Percentiles rank a stretch among this genome's conserved stretches.
Conservation (phyloP, 1,140 invertebrate species). For the Anagrus nilaparvatae region DNA sequence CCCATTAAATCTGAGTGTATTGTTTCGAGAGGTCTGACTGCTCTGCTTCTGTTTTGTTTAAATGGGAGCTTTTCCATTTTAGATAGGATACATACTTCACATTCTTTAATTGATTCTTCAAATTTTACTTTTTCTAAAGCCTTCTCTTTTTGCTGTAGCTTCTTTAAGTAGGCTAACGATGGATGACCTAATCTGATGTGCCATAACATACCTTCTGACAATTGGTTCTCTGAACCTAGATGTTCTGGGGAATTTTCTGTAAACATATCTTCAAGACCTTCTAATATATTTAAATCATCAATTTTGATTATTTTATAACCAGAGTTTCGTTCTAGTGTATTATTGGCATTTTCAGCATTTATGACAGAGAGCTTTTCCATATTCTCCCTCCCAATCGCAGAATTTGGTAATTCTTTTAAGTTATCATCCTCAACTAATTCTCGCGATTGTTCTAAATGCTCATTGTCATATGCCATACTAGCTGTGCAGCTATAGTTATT, state of each 20-base stretch:
- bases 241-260: background rate
- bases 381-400: conserved; percentile 14
- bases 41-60: no score
- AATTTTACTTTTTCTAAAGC: background rate
- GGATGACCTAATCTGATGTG: no score
- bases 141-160: background rate
- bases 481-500: conserved; percentile 13
- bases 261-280: conserved; percentile 10
- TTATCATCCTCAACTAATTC: no score
- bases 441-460: no score
- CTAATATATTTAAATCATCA: conserved; percentile 12
- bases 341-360: background rate
- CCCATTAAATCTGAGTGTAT: conserved; percentile 15
- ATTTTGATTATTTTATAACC: conserved; percentile 15
- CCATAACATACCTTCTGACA: conserved; percentile 12
- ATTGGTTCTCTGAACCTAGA: background rate
- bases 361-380: no score
- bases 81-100: conserved; percentile 15
- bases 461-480: no score
- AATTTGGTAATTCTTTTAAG: no score
- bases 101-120: background rate
- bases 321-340: no score
- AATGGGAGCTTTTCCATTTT: conserved; percentile 17
- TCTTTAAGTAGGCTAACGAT: background rate
- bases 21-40: no score